phyloP scores from a whole-genome alignment of 2,888 invertebrate species.

The Panorpa germanica region DNA sequence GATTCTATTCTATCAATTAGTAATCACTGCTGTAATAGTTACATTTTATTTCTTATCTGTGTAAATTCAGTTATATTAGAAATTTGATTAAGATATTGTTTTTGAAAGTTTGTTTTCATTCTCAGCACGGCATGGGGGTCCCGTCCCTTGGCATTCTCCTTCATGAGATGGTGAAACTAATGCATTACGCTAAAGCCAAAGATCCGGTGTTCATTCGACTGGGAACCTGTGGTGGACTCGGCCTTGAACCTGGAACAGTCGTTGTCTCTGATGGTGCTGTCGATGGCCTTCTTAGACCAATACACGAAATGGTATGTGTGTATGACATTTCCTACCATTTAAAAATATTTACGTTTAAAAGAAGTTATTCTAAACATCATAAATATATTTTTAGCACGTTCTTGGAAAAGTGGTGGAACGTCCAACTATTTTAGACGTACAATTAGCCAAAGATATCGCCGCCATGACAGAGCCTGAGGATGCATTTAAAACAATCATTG shows the following conservation, averaged over 20 bases:
- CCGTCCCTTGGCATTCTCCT: constrained; percentile 36
- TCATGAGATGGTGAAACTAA: constrained; percentile 36
- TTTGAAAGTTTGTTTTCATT: too few species aligned
- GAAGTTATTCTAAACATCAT: too few species aligned
- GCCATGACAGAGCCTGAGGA: constrained; percentile 23
- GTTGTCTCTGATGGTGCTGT: constrained; percentile 31
- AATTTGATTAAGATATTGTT: too few species aligned
- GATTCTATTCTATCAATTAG: too few species aligned
- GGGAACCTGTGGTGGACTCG: constrained; percentile 35
- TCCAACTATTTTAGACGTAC: constrained; percentile 33
- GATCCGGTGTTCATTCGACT: constrained; percentile 31
- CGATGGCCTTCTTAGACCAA: constrained; percentile 26
- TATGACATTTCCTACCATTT: too few species aligned
- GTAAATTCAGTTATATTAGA: too few species aligned
- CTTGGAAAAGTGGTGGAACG: constrained; percentile 30
- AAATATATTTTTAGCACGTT: constrained; percentile 22
- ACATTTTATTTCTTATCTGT: too few species aligned
- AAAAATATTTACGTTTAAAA: too few species aligned
- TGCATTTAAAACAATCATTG: constrained; percentile 32
- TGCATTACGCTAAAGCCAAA: constrained; percentile 31
- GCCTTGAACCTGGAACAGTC: constrained; percentile 30
- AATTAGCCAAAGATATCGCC: constrained; percentile 32
- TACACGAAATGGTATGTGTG: constrained; percentile 22
- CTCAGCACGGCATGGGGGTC: constrained; percentile 43
- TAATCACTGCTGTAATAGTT: too few species aligned